Conservation (phyloP, 2,888 invertebrate species). For the Tolmerus cingulatus region DNA sequence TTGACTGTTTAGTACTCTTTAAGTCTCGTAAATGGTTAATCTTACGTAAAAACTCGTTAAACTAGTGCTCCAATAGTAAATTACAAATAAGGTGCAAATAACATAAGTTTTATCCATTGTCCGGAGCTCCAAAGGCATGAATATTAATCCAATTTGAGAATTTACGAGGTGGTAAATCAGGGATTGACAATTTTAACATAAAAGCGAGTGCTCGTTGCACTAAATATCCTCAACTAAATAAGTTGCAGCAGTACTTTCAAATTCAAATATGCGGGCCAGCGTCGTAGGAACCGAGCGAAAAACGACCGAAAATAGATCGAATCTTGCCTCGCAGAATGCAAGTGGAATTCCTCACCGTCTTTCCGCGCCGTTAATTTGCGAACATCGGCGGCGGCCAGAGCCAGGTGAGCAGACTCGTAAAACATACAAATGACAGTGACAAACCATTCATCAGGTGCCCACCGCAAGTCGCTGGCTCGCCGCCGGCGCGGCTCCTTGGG, state of each 20-base stretch:
- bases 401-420: background rate
- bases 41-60: too few species aligned
- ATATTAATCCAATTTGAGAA: too few species aligned
- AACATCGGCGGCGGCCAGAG: background rate
- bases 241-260: background rate
- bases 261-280: background rate
- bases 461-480: background rate
- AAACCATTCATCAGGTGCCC: conserved; percentile 2
- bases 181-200: too few species aligned
- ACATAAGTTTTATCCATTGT: too few species aligned
- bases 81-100: too few species aligned
- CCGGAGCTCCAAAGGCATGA: too few species aligned
- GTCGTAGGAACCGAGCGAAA: background rate
- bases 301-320: background rate
- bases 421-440: background rate
- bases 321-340: background rate
- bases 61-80: too few species aligned
- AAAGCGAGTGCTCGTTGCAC: background rate
- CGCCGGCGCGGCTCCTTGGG: background rate
- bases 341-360: background rate
- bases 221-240: background rate
- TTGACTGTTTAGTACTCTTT: too few species aligned
- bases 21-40: too few species aligned
- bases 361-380: background rate
- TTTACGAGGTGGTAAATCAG: too few species aligned